These are phyloP conservation scores for Zosterops japonicus DNA, from an alignment of 2,113 vertebrate genomes.

Conservation along the genomic window DNA sequence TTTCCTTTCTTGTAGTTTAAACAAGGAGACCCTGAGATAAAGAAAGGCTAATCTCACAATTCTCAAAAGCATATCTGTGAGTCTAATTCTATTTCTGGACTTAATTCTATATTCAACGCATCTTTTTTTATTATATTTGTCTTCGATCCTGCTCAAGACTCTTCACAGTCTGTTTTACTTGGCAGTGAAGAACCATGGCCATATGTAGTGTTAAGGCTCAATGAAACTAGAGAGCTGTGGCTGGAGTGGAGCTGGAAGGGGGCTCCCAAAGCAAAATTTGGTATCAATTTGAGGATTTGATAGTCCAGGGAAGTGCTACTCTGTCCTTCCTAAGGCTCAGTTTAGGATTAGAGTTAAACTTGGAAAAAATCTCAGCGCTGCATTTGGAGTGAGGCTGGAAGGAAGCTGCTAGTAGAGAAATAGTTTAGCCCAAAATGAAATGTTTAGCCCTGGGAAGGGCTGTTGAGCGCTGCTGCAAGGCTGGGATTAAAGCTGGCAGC, in stretches of 20 bases:
- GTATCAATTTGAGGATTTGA: accelerated
- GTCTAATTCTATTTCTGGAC: neutral
- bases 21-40: neutral
- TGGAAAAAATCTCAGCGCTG: neutral
- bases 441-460: neutral
- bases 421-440: neutral
- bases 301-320: neutral
- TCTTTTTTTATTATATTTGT: neutral
- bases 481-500: neutral
- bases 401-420: neutral
- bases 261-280: neutral
- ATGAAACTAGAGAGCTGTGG: neutral
- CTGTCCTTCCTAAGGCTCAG: neutral
- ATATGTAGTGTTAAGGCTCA: neutral
- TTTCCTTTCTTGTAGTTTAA: neutral
- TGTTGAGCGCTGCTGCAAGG: neutral
- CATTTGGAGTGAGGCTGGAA: neutral
- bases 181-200: neutral
- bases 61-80: neutral
- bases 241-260: neutral
- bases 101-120: neutral
- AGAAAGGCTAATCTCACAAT: neutral
- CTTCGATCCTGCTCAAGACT: neutral
- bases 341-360: neutral
- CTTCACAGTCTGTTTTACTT: neutral